Evolutionary conservation across 2,888 invertebrate genomes (phyloP), one percentile per base, ranked within the genome.

Genomic region (Stenotaenia linearis): DNA sequence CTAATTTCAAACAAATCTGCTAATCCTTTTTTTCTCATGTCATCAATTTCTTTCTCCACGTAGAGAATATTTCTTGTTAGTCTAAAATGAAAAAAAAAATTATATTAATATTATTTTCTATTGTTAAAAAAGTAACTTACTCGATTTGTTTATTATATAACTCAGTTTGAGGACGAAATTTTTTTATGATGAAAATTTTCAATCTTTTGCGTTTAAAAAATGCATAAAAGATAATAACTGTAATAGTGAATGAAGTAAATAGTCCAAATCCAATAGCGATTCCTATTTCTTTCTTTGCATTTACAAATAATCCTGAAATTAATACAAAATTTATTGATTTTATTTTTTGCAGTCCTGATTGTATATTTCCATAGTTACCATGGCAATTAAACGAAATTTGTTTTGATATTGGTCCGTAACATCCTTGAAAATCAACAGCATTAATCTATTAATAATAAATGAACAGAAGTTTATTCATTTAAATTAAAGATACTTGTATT

Each of bases 1-100:
- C 77, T 76, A 56, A 81, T 80, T 79, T 81, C 81, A 37, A 79
- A 81, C 21, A 45, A 28, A 30, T 81, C 81, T 5, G 76, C 77
- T n/a, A 74, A n/a, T 28, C 80, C 80, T 21, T 37, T 77, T 1
- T 18, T 77, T 23, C 80, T 75, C 6, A 77, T 78, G 32, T 80
- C 79, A 18, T 61, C 21, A 2, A 78, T 78, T 61, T 81, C 80
- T 15, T 79, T 61, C n/a, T 69, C 79, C 7, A 74, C 78, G 32
- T 81, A 80, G n/a, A 69, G 23, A 28, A 28, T 12, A 69, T 28
- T 69, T 69, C 69, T 69, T 1, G 12, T 69, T 23, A 69, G 25
- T 28, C 69, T 69, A 28, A 12, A 61, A 61, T 61, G 3, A 45
- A 45, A n/a, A 12, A 5, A 12, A 45, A 15, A 56, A 56, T 56